Conservation (phyloP, 2,888 invertebrate species). For the Aphodius granarius region DNA sequence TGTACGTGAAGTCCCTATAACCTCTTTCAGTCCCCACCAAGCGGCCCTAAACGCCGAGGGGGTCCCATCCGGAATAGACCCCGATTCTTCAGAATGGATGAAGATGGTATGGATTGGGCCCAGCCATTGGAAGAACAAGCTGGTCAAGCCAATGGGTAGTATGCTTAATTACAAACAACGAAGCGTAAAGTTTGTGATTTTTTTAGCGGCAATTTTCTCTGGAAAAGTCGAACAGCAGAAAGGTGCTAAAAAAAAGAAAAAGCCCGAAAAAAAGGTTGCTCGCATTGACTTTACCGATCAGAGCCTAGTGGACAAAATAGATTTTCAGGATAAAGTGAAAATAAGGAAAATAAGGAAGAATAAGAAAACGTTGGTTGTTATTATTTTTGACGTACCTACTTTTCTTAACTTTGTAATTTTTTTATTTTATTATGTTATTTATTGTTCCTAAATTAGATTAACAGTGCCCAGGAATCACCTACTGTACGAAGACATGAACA, state of each 20-base stretch:
- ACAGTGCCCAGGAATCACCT: neutral
- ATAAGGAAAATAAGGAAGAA: no score
- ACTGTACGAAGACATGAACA: neutral
- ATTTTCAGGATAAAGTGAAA: no score
- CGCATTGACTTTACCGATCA: neutral
- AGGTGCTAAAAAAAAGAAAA: constrained; percentile 14
- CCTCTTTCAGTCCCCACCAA: constrained; percentile 58
- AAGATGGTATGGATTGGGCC: constrained; percentile 75
- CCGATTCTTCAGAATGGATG: constrained; percentile 56
- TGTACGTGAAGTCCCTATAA: constrained; percentile 50
- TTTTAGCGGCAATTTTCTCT: constrained; percentile 37
- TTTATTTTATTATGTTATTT: neutral
- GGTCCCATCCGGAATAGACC: no score
- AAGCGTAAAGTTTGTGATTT: no score
- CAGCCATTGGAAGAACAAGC: constrained; percentile 76
- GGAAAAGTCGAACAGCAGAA: constrained; percentile 27
- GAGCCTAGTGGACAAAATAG: no score
- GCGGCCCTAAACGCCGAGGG: constrained; percentile 45
- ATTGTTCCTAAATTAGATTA: neutral
- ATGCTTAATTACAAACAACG: neutral
- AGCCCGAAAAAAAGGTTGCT: neutral
- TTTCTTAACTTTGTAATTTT: neutral
- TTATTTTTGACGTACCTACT: neutral
- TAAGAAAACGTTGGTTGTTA: no score
- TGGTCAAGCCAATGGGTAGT: constrained; percentile 38